These are phyloP conservation scores for Atlantisia rogersi DNA, from an alignment of 2,113 vertebrate species.

Conservation along the genomic window DNA sequence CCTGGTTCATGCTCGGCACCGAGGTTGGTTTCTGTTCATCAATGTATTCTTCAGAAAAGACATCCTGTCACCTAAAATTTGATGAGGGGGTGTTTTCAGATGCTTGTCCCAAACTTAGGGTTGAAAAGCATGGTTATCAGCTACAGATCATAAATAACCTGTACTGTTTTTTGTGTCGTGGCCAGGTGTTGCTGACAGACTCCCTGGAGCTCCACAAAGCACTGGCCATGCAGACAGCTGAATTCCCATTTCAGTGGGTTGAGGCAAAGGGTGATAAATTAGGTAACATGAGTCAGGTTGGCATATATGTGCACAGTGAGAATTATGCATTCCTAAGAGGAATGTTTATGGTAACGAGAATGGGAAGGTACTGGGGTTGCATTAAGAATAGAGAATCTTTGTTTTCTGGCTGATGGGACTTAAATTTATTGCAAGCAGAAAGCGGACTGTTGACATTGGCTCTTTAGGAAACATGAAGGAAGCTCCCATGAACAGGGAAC, in stretches of 20 bases:
- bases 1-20: background rate
- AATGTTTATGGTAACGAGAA: background rate
- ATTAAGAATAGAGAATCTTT: constrained; percentile 34
- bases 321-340: background rate
- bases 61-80: background rate
- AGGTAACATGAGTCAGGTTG: background rate
- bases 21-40: background rate
- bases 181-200: background rate
- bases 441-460: constrained; percentile 28
- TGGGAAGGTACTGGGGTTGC: background rate
- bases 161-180: background rate
- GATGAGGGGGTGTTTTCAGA: background rate
- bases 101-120: background rate
- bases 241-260: constrained; percentile 15
- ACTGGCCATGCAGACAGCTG: background rate
- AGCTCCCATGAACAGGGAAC: background rate
- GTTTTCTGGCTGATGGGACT: constrained; percentile 13
- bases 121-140: background rate
- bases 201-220: constrained; percentile 42
- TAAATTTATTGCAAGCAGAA: constrained; percentile 29
- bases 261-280: constrained; percentile 21
- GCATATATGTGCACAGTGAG: constrained; percentile 13
- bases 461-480: constrained; percentile 28
- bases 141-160: constrained; percentile 42
- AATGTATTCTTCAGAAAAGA: background rate